Evolutionary conservation across 2,113 vertebrate species (phyloP).

Genomic region (Myotis brandtii): DNA sequence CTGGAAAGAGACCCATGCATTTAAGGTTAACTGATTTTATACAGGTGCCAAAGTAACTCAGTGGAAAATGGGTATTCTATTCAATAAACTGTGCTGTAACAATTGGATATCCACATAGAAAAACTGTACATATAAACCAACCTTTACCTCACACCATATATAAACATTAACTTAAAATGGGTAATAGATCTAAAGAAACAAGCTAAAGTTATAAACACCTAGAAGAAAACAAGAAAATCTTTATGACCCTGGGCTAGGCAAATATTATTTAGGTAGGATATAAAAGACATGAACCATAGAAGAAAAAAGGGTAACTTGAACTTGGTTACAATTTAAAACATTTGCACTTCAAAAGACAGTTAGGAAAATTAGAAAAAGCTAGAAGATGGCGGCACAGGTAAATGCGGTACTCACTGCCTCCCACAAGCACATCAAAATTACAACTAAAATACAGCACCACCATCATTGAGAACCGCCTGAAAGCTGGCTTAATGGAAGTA

Average conservation of each 20-base stretch:
- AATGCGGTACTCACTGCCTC: no score
- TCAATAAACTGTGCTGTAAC: background rate
- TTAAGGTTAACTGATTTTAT: background rate
- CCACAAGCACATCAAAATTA: no score
- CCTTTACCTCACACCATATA: background rate
- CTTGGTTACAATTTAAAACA: constrained; percentile 45
- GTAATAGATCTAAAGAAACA: background rate
- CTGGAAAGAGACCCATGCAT: background rate
- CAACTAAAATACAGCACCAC: no score
- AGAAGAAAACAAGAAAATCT: constrained; percentile 27
- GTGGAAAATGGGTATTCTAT: background rate
- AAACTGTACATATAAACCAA: background rate
- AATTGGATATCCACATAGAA: background rate
- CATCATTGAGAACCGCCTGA: no score
- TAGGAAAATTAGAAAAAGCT: constrained; percentile 36
- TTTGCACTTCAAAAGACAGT: background rate
- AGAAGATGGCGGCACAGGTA: no score
- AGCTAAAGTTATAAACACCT: background rate
- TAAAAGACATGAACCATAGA: constrained; percentile 20
- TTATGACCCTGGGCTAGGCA: constrained; percentile 14
- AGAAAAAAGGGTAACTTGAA: constrained; percentile 15
- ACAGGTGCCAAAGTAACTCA: constrained; percentile 5
- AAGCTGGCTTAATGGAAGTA: no score
- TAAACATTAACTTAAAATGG: constrained; percentile 23
- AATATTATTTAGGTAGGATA: constrained; percentile 43